A percentile compares a stretch with the other conserved stretches of the same genome.
phyloP scores from a whole-genome alignment of 2,113 vertebrate genomes.

The Illadopsis cleaveri region DNA sequence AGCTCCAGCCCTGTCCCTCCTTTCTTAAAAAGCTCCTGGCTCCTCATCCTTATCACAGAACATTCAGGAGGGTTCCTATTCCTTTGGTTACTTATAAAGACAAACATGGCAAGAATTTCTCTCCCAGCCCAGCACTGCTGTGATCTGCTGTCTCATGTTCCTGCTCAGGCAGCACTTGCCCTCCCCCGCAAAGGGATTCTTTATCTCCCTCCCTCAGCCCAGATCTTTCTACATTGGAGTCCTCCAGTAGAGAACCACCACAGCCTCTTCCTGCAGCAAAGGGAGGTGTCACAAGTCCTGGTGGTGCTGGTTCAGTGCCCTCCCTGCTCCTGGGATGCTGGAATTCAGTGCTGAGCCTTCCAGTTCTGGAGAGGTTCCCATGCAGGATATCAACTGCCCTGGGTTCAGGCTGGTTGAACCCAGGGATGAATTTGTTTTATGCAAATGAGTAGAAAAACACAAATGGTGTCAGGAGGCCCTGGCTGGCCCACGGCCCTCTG shows the following conservation, averaged over 20 bases:
- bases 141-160: not conserved
- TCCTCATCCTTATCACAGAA: not conserved
- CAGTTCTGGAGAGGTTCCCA: not conserved
- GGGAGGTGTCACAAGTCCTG: not conserved
- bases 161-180: not conserved
- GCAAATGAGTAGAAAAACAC: not conserved
- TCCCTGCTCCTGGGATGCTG: not conserved
- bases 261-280: not conserved
- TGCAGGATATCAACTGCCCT: not conserved
- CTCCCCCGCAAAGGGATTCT: not conserved
- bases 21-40: slow-evolving; percentile 8
- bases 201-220: not conserved
- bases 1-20: not conserved
- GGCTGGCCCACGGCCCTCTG: not conserved
- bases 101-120: slow-evolving; percentile 5
- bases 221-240: not conserved
- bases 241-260: not conserved
- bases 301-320: not conserved
- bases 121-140: not conserved
- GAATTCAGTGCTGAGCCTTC: not conserved
- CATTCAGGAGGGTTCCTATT: not conserved
- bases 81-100: not conserved
- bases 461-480: not conserved
- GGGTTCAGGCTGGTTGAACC: not conserved
- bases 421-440: not conserved